Percentiles rank a stretch among this genome's conserved stretches.
Conservation (phyloP, 1,140 invertebrate species). For the Papilio aristodemus region DNA sequence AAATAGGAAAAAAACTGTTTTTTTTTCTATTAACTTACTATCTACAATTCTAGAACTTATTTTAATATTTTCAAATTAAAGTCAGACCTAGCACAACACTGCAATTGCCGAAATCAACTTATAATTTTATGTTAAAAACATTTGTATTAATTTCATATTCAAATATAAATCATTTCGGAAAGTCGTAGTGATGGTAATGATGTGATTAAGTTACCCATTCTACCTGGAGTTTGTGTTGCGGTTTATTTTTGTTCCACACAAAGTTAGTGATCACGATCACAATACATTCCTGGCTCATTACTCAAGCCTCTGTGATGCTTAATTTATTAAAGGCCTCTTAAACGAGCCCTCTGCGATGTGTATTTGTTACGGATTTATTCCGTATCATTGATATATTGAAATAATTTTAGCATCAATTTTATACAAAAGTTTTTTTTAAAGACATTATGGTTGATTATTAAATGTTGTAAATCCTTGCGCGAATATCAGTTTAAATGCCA, state of each 20-base stretch:
- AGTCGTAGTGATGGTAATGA: conserved; percentile 5
- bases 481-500: too few relatives aligned
- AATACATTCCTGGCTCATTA: conserved; percentile 50
- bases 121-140: too few relatives aligned
- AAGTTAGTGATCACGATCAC: conserved; percentile 42
- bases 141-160: too few relatives aligned
- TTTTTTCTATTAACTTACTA: too few relatives aligned
- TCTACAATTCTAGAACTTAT: too few relatives aligned
- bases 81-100: too few relatives aligned
- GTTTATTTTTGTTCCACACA: conserved; percentile 42
- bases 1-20: too few relatives aligned
- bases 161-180: neutral
- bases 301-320: conserved; percentile 46
- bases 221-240: conserved; percentile 34
- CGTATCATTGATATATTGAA: conserved; percentile 42
- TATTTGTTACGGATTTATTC: conserved; percentile 45
- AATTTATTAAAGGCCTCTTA: conserved; percentile 49
- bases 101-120: too few relatives aligned
- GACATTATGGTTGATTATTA: neutral
- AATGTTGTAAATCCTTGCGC: neutral
- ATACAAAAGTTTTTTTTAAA: neutral
- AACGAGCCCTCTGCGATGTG: conserved; percentile 40
- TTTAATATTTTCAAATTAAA: too few relatives aligned
- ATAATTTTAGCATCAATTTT: neutral
- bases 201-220: conserved; percentile 23